These are phyloP conservation scores for Aurelia aurita complex sp. Pacific DNA, from an alignment of 30 jellyfish, hydroid and myxozoan species.

Conservation along the genomic window DNA sequence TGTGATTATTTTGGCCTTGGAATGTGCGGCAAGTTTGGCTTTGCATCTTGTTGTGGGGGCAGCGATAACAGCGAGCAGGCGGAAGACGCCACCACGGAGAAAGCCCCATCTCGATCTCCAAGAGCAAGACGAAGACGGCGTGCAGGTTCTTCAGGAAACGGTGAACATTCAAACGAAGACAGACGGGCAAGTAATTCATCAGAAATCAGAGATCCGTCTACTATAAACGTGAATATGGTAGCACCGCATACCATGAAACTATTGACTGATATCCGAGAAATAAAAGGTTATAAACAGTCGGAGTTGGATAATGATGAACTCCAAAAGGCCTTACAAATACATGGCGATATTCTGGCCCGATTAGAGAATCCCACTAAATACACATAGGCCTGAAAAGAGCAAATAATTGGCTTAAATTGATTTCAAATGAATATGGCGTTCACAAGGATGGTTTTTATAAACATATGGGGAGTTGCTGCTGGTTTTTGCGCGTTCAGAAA, in stretches of 20 bases:
- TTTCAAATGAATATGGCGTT: conserved; percentile 9
- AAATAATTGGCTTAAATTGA: conserved; percentile 24
- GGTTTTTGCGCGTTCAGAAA: too few species aligned
- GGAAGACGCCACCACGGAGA: not conserved
- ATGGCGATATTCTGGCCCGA: conserved; percentile 95
- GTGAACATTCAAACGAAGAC: conserved; percentile 43
- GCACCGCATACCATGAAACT: conserved; percentile 88
- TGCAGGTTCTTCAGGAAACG: conserved; percentile 14
- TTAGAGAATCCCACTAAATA: conserved; percentile 86
- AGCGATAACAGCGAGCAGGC: conserved; percentile 6
- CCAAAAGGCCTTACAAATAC: conserved; percentile 78
- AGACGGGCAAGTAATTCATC: conserved; percentile 19
- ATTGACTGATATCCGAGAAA: conserved; percentile 89
- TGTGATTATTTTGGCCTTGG: conserved; percentile 4
- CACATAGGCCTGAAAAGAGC: conserved; percentile 28
- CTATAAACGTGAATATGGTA: conserved; percentile 79
- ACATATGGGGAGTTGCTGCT: too few species aligned
- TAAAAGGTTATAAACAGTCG: conserved; percentile 72
- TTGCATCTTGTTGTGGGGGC: conserved; percentile 63
- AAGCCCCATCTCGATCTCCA: conserved; percentile 22
- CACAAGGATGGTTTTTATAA: conserved; percentile 8
- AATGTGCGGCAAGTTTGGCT: conserved; percentile 72
- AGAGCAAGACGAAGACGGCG: conserved; percentile 37
- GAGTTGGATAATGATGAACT: conserved; percentile 82
- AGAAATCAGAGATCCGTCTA: conserved; percentile 45